These are phyloP conservation scores for Deroptyus accipitrinus DNA, from an alignment of 2,113 vertebrate genomes.

Conservation along the genomic window DNA sequence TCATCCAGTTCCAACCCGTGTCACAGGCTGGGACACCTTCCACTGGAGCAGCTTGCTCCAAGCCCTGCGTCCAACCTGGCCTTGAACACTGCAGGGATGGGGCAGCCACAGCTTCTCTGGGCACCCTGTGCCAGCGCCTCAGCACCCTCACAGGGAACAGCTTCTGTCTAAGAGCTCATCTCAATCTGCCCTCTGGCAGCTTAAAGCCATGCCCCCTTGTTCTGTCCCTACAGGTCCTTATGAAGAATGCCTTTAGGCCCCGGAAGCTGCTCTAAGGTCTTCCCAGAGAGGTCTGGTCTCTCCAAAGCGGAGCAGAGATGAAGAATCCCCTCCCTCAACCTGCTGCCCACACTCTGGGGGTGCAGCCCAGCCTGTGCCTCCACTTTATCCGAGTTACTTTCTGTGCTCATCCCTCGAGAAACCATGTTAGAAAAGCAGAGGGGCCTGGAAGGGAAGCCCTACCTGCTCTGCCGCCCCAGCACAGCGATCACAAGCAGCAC, in stretches of 20 bases:
- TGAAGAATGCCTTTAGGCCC: not conserved
- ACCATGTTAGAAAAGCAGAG: rapidly evolving
- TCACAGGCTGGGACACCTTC: not conserved
- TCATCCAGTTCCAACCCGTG: not conserved
- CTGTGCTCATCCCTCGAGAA: not conserved
- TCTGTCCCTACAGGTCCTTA: not conserved
- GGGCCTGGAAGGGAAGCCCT: not conserved
- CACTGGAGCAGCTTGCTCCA: not conserved
- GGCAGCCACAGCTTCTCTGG: too few relatives aligned
- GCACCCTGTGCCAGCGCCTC: too few relatives aligned
- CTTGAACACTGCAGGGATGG: too few relatives aligned
- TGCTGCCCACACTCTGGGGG: not conserved
- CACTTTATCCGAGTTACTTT: not conserved
- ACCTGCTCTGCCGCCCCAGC: rapidly evolving
- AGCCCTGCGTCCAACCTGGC: not conserved
- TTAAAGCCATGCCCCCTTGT: not conserved
- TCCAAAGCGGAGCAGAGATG: not conserved
- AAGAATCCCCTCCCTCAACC: not conserved
- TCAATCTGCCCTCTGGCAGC: not conserved
- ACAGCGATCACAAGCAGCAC: rapidly evolving
- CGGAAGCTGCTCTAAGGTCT: not conserved
- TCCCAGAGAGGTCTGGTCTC: not conserved
- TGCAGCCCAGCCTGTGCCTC: not conserved
- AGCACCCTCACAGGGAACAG: too few relatives aligned
- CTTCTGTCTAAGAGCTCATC: not conserved